Conservation (phyloP, 1,140 invertebrate species). For the Drosophila setifemur region DNA sequence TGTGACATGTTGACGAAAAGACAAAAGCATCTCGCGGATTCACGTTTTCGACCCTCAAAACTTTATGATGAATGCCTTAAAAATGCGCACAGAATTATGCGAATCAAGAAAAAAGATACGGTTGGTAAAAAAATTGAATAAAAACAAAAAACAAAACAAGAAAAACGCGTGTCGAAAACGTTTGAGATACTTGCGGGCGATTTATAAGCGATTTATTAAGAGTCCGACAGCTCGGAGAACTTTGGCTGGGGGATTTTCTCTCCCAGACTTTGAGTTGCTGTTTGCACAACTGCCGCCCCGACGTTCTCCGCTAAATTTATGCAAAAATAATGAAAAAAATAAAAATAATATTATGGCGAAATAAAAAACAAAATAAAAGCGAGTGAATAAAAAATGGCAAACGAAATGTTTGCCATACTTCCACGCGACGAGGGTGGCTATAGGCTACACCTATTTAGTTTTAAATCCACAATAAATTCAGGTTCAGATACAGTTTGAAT, state of each 20-base stretch:
- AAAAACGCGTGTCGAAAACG: constrained; percentile 63
- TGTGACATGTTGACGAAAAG: constrained; percentile 75
- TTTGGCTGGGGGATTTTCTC: constrained; percentile 17
- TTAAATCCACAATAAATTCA: not conserved
- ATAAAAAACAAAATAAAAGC: constrained; percentile 18
- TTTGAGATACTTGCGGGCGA: constrained; percentile 60
- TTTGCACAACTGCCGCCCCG: constrained; percentile 66
- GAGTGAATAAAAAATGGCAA: constrained; percentile 56
- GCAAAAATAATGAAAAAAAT: constrained; percentile 28
- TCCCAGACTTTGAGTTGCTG: constrained; percentile 24
- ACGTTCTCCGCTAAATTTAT: constrained; percentile 31
- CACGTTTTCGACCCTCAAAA: constrained; percentile 27
- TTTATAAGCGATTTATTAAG: constrained; percentile 70
- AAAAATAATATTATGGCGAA: constrained; percentile 34
- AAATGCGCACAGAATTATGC: constrained; percentile 47
- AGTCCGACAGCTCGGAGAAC: constrained; percentile 17
- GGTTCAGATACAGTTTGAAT: constrained; percentile 1
- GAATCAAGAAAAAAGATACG: constrained; percentile 12
- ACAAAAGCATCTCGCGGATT: constrained; percentile 56
- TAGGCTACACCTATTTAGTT: constrained; percentile 11
- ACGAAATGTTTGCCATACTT: constrained; percentile 45
- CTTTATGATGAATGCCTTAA: constrained; percentile 73
- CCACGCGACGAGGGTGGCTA: constrained; percentile 29
- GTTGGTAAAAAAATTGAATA: constrained; percentile 1
- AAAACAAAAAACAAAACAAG: constrained; percentile 19